phyloP scores from a whole-genome alignment of 2,888 invertebrate species.

The Adela reaumurella region DNA sequence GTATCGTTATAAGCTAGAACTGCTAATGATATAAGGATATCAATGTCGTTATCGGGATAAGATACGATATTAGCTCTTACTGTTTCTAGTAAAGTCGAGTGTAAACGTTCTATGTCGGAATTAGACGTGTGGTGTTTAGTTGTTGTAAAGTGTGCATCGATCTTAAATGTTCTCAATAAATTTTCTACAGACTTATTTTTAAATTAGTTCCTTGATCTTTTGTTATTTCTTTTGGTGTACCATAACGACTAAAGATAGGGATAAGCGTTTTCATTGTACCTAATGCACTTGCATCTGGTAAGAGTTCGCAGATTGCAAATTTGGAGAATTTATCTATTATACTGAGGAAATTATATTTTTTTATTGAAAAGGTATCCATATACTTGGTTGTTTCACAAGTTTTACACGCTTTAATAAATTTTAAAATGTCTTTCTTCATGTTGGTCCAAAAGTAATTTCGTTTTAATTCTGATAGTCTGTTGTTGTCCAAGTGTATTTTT shows the following conservation, averaged over 20 bases:
- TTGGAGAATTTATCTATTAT: not conserved
- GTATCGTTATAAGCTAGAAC: not conserved
- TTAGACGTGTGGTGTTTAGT: not conserved
- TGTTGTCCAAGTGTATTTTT: not conserved
- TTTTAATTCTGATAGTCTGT: not conserved
- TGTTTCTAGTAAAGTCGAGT: no score
- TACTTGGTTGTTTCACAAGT: not conserved
- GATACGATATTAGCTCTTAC: no score
- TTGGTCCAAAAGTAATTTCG: not conserved
- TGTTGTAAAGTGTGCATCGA: not conserved
- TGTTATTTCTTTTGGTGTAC: not conserved
- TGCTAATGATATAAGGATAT: not conserved
- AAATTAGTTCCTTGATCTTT: not conserved
- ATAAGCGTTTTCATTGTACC: not conserved
- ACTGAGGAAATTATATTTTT: not conserved
- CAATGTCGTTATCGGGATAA: not conserved
- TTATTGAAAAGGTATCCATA: not conserved
- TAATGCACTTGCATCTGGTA: not conserved
- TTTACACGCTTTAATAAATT: not conserved
- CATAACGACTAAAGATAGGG: not conserved
- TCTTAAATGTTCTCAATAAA: not conserved
- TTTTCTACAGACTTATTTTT: not conserved
- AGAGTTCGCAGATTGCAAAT: not conserved
- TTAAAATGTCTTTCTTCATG: not conserved
- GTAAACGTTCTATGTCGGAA: not conserved